Evolutionary conservation across 2,888 invertebrate species (phyloP).

Genomic region (Willowsia nigromaculata): DNA sequence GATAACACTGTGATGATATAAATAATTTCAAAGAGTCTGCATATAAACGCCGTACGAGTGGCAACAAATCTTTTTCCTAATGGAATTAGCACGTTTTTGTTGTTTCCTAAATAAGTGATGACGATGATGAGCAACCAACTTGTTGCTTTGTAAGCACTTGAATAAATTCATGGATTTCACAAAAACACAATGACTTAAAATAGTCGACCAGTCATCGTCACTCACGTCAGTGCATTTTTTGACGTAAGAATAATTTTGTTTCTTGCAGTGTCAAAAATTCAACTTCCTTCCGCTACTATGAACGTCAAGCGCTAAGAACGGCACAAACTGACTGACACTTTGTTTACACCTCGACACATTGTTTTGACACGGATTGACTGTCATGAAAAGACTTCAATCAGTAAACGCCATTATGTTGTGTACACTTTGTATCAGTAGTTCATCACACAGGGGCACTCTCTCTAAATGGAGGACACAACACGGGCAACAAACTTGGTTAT

Average conservation of each 20-base stretch:
- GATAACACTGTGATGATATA: background rate
- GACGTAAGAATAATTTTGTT: background rate
- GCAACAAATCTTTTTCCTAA: background rate
- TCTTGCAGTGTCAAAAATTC: background rate
- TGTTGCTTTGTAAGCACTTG: background rate
- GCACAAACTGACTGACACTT: slow-evolving; percentile 27
- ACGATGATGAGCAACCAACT: slow-evolving; percentile 4
- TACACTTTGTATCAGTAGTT: background rate
- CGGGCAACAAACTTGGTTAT: no score
- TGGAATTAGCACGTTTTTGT: slow-evolving; percentile 14
- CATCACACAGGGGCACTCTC: no score
- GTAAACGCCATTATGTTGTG: background rate
- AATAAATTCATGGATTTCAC: background rate
- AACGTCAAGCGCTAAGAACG: background rate
- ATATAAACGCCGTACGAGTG: background rate
- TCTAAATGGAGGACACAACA: no score
- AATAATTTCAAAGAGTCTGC: background rate
- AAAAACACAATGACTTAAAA: background rate
- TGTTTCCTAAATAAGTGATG: background rate
- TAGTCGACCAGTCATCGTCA: background rate
- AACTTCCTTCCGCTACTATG: background rate
- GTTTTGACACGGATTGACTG: slow-evolving; percentile 48
- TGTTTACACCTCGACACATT: slow-evolving; percentile 44
- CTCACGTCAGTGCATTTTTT: background rate
- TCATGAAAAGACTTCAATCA: slow-evolving; percentile 37